Conservation (phyloP, 2,888 invertebrate species). For the Cephalotes varians region DNA sequence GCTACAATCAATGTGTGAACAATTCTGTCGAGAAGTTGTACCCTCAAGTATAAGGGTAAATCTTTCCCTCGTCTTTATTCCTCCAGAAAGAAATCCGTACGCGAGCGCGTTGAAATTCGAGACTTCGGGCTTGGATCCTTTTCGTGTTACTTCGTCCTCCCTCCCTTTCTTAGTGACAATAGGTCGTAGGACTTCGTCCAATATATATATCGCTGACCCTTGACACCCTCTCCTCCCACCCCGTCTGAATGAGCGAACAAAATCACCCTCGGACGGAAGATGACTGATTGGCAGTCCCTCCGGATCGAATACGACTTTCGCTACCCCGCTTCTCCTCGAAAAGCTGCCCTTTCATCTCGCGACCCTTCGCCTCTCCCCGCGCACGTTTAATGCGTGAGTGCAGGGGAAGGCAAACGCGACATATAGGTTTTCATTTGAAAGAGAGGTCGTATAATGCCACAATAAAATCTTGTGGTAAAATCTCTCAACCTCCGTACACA, state of each 20-base stretch:
- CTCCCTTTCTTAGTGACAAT: conserved; percentile 70
- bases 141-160: conserved; percentile 45
- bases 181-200: conserved; percentile 76
- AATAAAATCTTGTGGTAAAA: conserved; percentile 32
- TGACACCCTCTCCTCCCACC: conserved; percentile 58
- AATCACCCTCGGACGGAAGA: conserved; percentile 58
- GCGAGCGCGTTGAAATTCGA: conserved; percentile 62
- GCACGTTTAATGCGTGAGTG: conserved; percentile 24
- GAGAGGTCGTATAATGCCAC: conserved; percentile 3
- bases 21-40: not conserved
- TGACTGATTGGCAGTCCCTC: conserved; percentile 73
- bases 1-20: not conserved
- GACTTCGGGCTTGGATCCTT: conserved; percentile 42
- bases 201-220: conserved; percentile 74
- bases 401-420: conserved; percentile 18
- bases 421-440: conserved; percentile 21
- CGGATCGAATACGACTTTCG: conserved; percentile 50
- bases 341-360: conserved; percentile 43
- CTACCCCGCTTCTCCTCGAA: conserved; percentile 47
- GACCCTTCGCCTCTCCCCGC: conserved; percentile 29
- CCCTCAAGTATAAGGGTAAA: not conserved
- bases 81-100: conserved; percentile 20
- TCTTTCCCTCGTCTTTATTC: conserved; percentile 16
- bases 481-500: not conserved
- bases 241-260: conserved; percentile 27